These are phyloP conservation scores for Marmota monax DNA, from an alignment of 2,113 vertebrate genomes.

Conservation along the genomic window DNA sequence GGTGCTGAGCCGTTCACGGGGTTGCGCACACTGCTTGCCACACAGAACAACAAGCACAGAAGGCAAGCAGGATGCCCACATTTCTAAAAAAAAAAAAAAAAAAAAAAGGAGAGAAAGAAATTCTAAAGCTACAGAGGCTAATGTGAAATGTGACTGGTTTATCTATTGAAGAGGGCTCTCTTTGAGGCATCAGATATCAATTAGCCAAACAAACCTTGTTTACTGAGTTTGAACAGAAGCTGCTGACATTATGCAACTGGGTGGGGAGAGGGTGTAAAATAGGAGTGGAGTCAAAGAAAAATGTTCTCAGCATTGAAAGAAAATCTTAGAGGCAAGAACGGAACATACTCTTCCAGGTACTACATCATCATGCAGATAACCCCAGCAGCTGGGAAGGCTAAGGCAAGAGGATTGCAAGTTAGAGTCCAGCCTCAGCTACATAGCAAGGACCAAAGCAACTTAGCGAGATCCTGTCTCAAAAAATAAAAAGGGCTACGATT, in stretches of 20 bases:
- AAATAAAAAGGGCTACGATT: too few species aligned
- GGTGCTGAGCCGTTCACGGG: fast-evolving
- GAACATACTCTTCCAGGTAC: not conserved
- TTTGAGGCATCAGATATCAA: not conserved
- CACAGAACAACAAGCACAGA: not conserved
- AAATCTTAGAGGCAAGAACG: not conserved
- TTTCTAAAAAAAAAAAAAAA: not conserved
- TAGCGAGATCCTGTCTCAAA: too few species aligned
- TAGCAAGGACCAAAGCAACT: too few species aligned
- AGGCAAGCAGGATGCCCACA: not conserved
- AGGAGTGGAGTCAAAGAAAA: not conserved
- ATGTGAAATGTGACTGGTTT: not conserved
- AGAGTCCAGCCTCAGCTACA: too few species aligned
- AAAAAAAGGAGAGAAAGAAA: too few species aligned
- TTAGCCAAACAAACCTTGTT: not conserved
- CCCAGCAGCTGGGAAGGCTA: too few species aligned
- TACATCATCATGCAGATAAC: not conserved
- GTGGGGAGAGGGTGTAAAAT: fast-evolving
- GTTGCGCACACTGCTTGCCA: not conserved
- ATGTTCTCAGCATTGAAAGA: not conserved
- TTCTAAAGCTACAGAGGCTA: not conserved
- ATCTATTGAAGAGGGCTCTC: not conserved
- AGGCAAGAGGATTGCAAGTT: too few species aligned
- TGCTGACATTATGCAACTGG: not conserved
- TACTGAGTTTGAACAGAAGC: not conserved